A percentile compares a stretch with the other conserved stretches of the same genome.
phyloP scores from a whole-genome alignment of 1,140 invertebrate genomes.

The Drosophila trapezifrons region DNA sequence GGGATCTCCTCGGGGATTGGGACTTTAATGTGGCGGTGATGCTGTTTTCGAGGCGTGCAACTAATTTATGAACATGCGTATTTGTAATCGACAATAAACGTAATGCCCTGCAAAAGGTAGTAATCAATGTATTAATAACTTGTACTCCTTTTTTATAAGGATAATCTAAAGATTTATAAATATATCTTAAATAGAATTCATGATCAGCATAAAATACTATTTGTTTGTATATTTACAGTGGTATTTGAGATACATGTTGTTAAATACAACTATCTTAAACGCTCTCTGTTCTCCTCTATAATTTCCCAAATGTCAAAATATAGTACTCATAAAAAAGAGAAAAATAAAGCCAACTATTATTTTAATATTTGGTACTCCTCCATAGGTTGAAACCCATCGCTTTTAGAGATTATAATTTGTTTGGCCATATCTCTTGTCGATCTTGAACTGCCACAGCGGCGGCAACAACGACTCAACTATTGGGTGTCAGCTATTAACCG shows the following conservation, averaged over 20 bases:
- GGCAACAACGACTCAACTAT: slow-evolving; percentile 43
- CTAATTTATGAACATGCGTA: slow-evolving; percentile 14
- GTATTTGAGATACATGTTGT: no score
- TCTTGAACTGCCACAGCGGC: slow-evolving; percentile 33
- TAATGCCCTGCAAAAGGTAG: neutral
- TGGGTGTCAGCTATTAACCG: slow-evolving; percentile 53
- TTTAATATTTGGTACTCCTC: neutral
- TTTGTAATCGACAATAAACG: neutral
- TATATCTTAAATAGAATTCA: no score
- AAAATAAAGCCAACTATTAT: neutral
- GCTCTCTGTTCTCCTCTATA: neutral
- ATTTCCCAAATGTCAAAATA: neutral
- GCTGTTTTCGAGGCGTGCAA: slow-evolving; percentile 13
- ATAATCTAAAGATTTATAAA: neutral
- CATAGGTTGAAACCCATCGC: neutral
- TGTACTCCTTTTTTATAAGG: neutral
- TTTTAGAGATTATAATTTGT: slow-evolving; percentile 36
- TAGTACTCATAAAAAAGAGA: neutral
- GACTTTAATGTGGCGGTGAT: slow-evolving; percentile 12
- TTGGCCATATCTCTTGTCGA: slow-evolving; percentile 28
- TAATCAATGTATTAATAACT: neutral
- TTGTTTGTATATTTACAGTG: no score
- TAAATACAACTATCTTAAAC: neutral
- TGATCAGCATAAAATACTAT: no score
- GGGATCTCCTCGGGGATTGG: neutral